Evolutionary conservation across 1,140 invertebrate genomes (phyloP).

Genomic region (Drosophila punjabiensis): DNA sequence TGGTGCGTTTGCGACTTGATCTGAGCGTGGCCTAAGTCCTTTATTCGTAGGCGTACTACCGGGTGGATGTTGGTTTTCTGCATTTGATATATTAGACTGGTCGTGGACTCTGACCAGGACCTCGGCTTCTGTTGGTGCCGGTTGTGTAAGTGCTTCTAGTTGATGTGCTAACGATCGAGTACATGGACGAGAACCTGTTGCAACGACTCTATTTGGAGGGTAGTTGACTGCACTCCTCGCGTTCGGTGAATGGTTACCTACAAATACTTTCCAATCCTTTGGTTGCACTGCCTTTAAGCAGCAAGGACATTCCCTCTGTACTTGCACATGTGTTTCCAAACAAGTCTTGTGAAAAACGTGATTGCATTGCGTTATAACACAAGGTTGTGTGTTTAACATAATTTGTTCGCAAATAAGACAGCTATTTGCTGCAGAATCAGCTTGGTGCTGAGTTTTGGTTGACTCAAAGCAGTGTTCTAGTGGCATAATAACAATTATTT

Average conservation of each 20-base stretch:
- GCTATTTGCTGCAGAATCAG: not conserved
- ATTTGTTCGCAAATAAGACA: constrained; percentile 5
- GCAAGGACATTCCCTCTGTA: not conserved
- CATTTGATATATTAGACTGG: not conserved
- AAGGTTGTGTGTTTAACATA: not conserved
- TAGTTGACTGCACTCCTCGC: not conserved
- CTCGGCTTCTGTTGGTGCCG: not conserved
- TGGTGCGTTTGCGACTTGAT: not conserved
- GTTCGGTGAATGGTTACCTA: constrained; percentile 1
- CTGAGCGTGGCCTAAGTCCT: not conserved
- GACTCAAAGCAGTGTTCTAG: not conserved
- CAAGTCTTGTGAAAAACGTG: constrained; percentile 1
- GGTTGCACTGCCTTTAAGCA: not conserved
- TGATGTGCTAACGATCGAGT: not conserved
- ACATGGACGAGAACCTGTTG: not conserved
- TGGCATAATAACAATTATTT: not conserved
- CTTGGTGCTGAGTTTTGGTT: not conserved
- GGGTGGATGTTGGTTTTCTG: not conserved
- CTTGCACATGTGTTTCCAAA: not conserved
- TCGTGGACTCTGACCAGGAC: not conserved
- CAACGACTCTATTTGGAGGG: not conserved
- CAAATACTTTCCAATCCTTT: not conserved
- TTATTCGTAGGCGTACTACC: constrained; percentile 4
- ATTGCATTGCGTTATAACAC: not conserved
- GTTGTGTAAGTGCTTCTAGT: not conserved